A percentile compares a stretch with the other conserved stretches of the same genome.
phyloP scores from a whole-genome alignment of 2,797 vertebrate genomes.

The Scleropages formosus region DNA sequence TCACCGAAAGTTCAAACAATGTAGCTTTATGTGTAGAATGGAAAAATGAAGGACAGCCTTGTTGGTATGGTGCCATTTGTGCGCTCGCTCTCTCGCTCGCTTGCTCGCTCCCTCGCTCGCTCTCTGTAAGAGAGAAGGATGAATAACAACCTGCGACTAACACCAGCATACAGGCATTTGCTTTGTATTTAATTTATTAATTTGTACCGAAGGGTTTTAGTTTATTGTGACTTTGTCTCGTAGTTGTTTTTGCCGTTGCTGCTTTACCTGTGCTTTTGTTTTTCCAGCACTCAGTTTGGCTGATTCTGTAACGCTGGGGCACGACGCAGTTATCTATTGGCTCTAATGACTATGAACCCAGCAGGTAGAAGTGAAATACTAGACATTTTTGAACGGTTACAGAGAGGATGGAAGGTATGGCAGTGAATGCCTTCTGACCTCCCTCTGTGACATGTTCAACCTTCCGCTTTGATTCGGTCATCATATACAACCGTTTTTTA shows the following conservation, averaged over 20 bases:
- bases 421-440: not conserved
- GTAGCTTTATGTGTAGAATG: constrained; percentile 35
- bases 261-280: not conserved
- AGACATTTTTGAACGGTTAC: not conserved
- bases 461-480: no score
- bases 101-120: no score
- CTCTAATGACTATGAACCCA: not conserved
- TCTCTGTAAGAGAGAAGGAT: not conserved
- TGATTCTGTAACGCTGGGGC: not conserved
- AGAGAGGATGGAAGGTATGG: not conserved
- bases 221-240: not conserved
- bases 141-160: not conserved
- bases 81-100: no score
- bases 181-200: not conserved
- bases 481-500: no score
- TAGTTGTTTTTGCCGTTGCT: not conserved
- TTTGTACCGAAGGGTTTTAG: not conserved
- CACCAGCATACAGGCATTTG: not conserved
- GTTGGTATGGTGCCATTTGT: constrained; percentile 18
- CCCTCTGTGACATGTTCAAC: not conserved
- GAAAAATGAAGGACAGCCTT: constrained; percentile 30
- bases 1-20: constrained; percentile 53
- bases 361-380: not conserved
- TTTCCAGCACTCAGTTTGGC: not conserved
- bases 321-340: not conserved